Evolutionary conservation across 2,888 invertebrate genomes (phyloP).

Genomic region (Athalia rosae): DNA sequence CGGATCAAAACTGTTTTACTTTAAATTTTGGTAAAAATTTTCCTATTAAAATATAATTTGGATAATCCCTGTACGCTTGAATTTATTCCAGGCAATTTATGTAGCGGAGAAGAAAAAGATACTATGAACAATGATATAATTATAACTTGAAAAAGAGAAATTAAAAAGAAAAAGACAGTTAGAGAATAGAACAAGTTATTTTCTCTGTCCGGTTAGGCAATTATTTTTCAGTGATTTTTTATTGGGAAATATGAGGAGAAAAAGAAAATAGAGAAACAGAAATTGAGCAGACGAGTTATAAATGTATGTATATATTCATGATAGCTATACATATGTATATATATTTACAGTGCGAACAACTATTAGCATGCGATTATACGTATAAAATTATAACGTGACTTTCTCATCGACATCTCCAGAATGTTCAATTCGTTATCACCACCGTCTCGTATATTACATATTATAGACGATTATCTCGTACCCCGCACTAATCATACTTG

Average conservation of each 20-base stretch:
- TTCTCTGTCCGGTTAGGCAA: too few species aligned
- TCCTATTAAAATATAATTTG: not conserved
- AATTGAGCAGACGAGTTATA: not conserved
- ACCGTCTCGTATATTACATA: slow-evolving; percentile 1
- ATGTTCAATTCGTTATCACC: slow-evolving; percentile 41
- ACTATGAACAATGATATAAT: not conserved
- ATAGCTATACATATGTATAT: slow-evolving; percentile 28
- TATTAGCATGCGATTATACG: slow-evolving; percentile 34
- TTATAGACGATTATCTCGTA: slow-evolving; percentile 32
- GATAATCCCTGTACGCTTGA: too few species aligned
- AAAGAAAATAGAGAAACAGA: slow-evolving; percentile 42
- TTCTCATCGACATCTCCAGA: slow-evolving; percentile 23
- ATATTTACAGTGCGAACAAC: slow-evolving; percentile 36
- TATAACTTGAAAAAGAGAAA: not conserved
- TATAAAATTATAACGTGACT: not conserved
- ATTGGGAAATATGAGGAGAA: slow-evolving; percentile 46
- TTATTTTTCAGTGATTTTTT: slow-evolving; percentile 6
- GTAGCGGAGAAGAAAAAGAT: too few species aligned
- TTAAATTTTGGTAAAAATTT: not conserved
- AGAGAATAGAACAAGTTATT: too few species aligned
- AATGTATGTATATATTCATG: slow-evolving; percentile 34
- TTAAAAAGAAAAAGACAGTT: not conserved
- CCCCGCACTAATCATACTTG: slow-evolving; percentile 6
- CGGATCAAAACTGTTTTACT: slow-evolving; percentile 22
- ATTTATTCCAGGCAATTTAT: too few species aligned